Conservation (phyloP, 2,113 vertebrate genomes). For the Ciconia boyciana region DNA sequence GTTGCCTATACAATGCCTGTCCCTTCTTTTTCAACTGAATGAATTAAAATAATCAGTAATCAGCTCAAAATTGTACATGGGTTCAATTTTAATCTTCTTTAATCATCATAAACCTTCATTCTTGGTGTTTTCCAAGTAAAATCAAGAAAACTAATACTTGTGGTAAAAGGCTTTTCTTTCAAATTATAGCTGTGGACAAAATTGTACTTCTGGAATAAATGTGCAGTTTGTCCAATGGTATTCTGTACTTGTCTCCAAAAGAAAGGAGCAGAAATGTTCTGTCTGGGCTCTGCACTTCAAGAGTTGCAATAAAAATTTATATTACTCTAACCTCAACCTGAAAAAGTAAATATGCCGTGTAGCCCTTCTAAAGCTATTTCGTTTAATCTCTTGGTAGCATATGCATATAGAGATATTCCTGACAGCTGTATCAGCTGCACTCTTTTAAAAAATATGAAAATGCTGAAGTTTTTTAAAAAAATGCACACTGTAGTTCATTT, state of each 20-base stretch:
- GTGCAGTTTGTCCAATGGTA: not conserved
- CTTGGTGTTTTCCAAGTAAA: not conserved
- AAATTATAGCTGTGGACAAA: not conserved
- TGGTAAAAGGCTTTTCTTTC: not conserved
- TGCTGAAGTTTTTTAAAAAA: not conserved
- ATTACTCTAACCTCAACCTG: not conserved
- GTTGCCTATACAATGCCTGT: not conserved
- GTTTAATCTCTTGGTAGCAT: not conserved
- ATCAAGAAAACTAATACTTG: not conserved
- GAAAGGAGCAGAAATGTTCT: not conserved
- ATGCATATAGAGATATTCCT: not conserved
- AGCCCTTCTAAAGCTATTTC: not conserved
- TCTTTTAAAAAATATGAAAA: not conserved
- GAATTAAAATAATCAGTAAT: not conserved
- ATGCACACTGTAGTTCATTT: not conserved
- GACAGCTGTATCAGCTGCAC: not conserved
- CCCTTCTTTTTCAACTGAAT: not conserved
- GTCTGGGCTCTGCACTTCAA: not conserved
- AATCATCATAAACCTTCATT: not conserved
- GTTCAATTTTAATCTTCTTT: not conserved
- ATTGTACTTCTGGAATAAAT: not conserved
- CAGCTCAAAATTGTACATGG: not conserved
- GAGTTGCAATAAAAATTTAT: not conserved
- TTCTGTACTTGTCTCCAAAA: not conserved
- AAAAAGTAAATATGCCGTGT: not conserved